These are phyloP conservation scores for Leucophenga montana DNA, from an alignment of 2,888 invertebrate genomes.

Conservation along the genomic window DNA sequence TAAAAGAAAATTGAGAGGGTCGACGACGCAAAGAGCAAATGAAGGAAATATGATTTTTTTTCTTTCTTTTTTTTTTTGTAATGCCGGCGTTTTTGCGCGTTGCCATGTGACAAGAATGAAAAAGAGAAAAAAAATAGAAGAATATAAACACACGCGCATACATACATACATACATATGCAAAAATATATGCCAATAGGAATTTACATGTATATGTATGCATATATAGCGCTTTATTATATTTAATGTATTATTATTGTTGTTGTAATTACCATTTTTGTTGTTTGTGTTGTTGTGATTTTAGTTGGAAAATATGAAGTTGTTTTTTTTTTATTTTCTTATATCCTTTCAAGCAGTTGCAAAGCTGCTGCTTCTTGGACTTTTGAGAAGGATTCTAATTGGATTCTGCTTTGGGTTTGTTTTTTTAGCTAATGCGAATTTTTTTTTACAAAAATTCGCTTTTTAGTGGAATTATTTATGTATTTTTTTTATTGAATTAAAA, in stretches of 20 bases:
- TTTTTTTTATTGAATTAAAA: neutral
- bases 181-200: neutral
- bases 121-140: neutral
- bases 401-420: neutral
- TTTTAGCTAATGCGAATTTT: slow-evolving; percentile 7
- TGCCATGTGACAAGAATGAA: slow-evolving; percentile 7
- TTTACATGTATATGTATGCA: no score
- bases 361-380: slow-evolving; percentile 7
- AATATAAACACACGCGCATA: neutral
- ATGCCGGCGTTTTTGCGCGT: neutral
- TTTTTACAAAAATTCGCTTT: neutral
- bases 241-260: no score
- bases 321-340: neutral
- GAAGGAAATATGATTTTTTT: neutral
- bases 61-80: no score
- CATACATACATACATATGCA: neutral
- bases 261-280: slow-evolving; percentile 59
- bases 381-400: neutral
- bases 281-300: slow-evolving; percentile 49
- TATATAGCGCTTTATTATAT: no score
- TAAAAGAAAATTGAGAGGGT: neutral
- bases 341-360: slow-evolving; percentile 23
- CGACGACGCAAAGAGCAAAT: neutral
- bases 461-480: slow-evolving; percentile 7
- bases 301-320: slow-evolving; percentile 50